Percentiles rank a stretch among this genome's conserved stretches.
Evolutionary conservation across 2,888 invertebrate genomes (phyloP).

Genomic region (Chymomyza caudatula): DNA sequence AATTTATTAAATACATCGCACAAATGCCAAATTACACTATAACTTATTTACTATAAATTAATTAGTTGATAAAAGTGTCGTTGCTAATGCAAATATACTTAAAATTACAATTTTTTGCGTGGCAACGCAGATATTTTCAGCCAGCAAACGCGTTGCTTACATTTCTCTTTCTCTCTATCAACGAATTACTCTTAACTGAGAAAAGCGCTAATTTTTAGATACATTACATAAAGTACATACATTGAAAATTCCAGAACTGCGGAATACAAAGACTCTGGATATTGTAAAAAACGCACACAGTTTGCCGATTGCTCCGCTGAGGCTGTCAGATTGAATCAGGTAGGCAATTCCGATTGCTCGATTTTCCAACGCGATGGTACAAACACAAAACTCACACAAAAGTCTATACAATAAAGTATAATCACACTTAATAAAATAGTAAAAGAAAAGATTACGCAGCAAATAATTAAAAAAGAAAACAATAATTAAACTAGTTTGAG

Average conservation of each 20-base stretch:
- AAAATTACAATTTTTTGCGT: conserved; percentile 36
- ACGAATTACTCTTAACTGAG: conserved; percentile 18
- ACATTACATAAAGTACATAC: conserved; percentile 21
- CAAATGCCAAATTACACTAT: not conserved
- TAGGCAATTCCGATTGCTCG: conserved; percentile 14
- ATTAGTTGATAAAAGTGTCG: not conserved
- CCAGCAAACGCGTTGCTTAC: conserved; percentile 73
- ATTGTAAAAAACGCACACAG: too few relatives aligned
- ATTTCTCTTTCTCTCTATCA: conserved; percentile 33
- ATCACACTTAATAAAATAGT: conserved; percentile 25
- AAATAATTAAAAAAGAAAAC: conserved; percentile 61
- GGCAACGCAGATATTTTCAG: conserved; percentile 71
- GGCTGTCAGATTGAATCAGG: not conserved
- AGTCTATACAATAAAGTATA: conserved; percentile 12
- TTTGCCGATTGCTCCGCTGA: not conserved
- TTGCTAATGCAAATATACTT: not conserved
- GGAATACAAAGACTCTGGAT: not conserved
- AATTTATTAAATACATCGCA: not conserved
- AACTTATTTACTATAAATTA: not conserved
- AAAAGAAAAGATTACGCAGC: conserved; percentile 29
- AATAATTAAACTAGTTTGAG: conserved; percentile 57
- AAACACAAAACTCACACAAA: conserved; percentile 30
- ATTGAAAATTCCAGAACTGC: conserved; percentile 22
- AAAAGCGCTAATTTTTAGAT: conserved; percentile 12
- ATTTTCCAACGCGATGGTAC: conserved; percentile 10